phyloP scores from a whole-genome alignment of 2,113 vertebrate genomes.

The Sisor rabdophorus region DNA sequence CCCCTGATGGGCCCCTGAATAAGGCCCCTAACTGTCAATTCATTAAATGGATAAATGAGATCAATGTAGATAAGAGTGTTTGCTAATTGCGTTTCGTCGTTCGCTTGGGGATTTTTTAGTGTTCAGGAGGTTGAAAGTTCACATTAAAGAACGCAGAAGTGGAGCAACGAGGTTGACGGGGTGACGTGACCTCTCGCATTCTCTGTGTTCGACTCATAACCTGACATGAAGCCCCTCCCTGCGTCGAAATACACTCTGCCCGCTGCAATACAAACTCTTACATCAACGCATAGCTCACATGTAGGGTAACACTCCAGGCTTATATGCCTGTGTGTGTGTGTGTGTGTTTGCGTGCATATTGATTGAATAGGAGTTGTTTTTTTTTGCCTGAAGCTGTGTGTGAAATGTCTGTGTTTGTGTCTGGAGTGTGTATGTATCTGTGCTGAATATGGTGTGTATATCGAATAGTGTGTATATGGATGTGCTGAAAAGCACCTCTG shows the following conservation, averaged over 20 bases:
- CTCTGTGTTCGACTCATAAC: conserved; percentile 5
- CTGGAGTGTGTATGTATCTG: conserved; percentile 15
- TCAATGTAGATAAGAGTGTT: too few species aligned
- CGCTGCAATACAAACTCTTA: neutral
- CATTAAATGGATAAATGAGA: too few species aligned
- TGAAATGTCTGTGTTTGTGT: conserved; percentile 23
- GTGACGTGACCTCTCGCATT: conserved; percentile 7
- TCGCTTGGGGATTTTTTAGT: neutral
- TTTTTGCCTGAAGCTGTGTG: conserved; percentile 29
- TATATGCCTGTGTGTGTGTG: neutral
- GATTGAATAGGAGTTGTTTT: neutral
- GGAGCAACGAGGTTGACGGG: neutral
- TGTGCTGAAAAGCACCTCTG: neutral
- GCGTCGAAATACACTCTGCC: neutral
- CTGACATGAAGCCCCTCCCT: neutral
- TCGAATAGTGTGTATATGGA: neutral
- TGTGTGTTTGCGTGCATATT: neutral
- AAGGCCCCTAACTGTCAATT: too few species aligned
- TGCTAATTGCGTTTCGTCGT: too few species aligned
- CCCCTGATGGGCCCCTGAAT: too few species aligned
- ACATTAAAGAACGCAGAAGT: neutral
- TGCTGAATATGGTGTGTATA: neutral
- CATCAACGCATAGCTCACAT: neutral
- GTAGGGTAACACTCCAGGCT: neutral
- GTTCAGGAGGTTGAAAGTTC: neutral